Base-by-base conservation (phyloP, 2,888 invertebrate species). In the Myopa testacea region DNA sequence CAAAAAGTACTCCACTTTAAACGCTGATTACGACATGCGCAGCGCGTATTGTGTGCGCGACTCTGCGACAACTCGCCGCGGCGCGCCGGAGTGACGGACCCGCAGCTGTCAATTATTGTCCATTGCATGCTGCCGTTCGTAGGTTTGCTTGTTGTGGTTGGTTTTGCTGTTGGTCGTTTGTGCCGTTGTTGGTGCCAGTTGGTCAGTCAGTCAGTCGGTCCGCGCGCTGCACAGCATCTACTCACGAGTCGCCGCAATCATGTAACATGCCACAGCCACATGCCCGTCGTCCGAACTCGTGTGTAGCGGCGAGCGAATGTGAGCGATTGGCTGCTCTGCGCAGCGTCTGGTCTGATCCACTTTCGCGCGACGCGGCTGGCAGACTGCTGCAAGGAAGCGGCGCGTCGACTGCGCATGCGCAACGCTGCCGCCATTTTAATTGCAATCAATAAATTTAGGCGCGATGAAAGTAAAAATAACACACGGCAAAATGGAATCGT, bases 391-490 rank as follows among this genome's bases (percentile, higher is more conserved):
- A 62, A 62, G 26, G 26, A 62, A 62, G 34, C 34, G 10, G 14
- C 52, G 34, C 12, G 19, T 50, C 26, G 34, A 4, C 26, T 55
- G 68, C 68, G 37, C 38, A 58, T 37, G 58, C 8, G 68, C 45
- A 45, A 45, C 68, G 52, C n/a, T 37, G 34, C 45, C 40, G 72
- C 72, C 37, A 38, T 62, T 73, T 73, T 73, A 73, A 73, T 73
- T 73, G 73, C 73, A 60, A 62, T 45, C 62, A 55, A 62, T 73
- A 62, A 72, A 72, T 58, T 60, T 60, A 26, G 73, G 62, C 62
- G 45, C 40, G 73, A 45, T 73, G 73, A 62, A 62, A 62, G 62
- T 72, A 60, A 72, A 62, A 45, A 8, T 7, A 38, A 65, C 37
- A 65, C 65, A 65, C 65, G 62, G 62, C 45, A 55, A 70, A 55